These are phyloP conservation scores for Dasyurus viverrinus DNA, from an alignment of 2,113 vertebrate species.

Conservation along the genomic window DNA sequence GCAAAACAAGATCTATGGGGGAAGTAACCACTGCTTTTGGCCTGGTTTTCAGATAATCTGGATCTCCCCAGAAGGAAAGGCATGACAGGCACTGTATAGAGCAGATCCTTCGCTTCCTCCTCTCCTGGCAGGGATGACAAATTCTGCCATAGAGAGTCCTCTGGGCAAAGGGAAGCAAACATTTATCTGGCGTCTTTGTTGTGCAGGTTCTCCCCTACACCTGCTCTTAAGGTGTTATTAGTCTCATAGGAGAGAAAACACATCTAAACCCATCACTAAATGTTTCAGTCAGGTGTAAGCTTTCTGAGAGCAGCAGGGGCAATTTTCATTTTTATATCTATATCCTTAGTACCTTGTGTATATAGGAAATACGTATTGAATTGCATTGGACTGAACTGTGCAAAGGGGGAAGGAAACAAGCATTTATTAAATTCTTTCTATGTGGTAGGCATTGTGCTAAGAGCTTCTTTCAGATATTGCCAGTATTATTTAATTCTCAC, in stretches of 20 bases:
- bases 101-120: too few relatives aligned
- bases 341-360: not conserved
- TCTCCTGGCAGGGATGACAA: not conserved
- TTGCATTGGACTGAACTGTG: not conserved
- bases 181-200: not conserved
- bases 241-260: not conserved
- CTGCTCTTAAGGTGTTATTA: not conserved
- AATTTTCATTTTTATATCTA: not conserved
- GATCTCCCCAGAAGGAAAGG: too few relatives aligned
- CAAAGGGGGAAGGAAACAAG: not conserved
- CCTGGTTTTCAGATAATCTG: too few relatives aligned
- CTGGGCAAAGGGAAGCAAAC: not conserved
- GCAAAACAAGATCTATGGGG: too few relatives aligned
- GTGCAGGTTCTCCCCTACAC: not conserved
- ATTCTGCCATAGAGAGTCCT: not conserved
- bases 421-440: not conserved
- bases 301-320: too few relatives aligned
- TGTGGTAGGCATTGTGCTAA: too few relatives aligned
- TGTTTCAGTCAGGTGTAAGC: too few relatives aligned
- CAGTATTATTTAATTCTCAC: too few relatives aligned
- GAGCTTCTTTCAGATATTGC: too few relatives aligned
- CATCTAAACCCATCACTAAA: too few relatives aligned
- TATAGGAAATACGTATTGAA: not conserved
- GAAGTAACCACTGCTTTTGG: too few relatives aligned
- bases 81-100: too few relatives aligned